Base-by-base conservation (phyloP, 2,888 invertebrate genomes). In the Azorinus chamasolen region DNA sequence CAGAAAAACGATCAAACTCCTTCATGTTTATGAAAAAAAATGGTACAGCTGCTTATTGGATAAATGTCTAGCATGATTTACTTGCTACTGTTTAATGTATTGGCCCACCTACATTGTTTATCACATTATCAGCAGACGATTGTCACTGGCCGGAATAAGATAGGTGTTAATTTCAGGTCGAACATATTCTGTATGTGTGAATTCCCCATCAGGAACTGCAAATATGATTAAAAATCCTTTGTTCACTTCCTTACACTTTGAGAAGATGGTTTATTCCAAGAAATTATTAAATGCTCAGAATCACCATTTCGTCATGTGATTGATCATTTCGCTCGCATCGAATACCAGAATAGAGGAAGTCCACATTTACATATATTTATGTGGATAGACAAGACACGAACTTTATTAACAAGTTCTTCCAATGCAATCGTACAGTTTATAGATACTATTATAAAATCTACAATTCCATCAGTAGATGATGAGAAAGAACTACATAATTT, bases 281-380 rank as follows among this genome's bases (percentile, higher is more conserved):
- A 41, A 51, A 50, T 71, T 53, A 54, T 76, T 12, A 27, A 50
- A 25, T n/a, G 50, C 10, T 22, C 24, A 27, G 12, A 37, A 43
- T 39, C 61, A 37, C 76, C 76, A 39, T 48, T 71, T 3, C 62
- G 70, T 12, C 39, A 55, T 43, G 50, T 70, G n/a, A n/a, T 39
- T 16, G 70, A 76, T 37, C 71, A 62, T 50, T 76, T 76, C 51
- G 59, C 20, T 18, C 25, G 65, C 16, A 55, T 75, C 0, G 69
- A 75, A 32, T 75, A 64, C 53, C 69, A 75, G 37, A 75, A 69
- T 37, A 43, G 75, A 20, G 46, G 59, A 27, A 63, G 45, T 27
- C 75, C 69, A n/a, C 69, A 75, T 51, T 58, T 50, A 48, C 75
- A 75, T 64, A 25, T 69, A 14, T 75, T 75, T 46, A 54, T 46